Evolutionary conservation across 2,888 invertebrate genomes (phyloP).

Genomic region (Dendrolimus pini): DNA sequence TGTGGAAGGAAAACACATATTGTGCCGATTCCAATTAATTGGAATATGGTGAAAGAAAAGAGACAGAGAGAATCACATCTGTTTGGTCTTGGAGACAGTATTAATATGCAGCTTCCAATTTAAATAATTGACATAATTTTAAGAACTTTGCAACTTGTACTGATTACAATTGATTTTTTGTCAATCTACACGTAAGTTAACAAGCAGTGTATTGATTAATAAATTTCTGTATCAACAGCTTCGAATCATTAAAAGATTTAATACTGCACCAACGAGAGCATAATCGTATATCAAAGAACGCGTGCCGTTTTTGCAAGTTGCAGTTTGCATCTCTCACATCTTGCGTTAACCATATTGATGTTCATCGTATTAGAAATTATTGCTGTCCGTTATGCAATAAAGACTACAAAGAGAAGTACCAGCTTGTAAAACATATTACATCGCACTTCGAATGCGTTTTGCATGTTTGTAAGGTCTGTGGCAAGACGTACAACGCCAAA

Average conservation of each 20-base stretch:
- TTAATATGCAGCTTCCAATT: too few species aligned
- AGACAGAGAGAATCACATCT: too few species aligned
- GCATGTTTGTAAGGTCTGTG: conserved; percentile 70
- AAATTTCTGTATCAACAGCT: conserved; percentile 28
- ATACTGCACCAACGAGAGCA: conserved; percentile 43
- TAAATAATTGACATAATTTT: too few species aligned
- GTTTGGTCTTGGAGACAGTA: too few species aligned
- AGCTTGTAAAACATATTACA: conserved; percentile 45
- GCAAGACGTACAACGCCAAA: conserved; percentile 54
- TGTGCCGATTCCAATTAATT: too few species aligned
- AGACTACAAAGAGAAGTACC: conserved; percentile 66
- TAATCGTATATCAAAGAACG: conserved; percentile 23
- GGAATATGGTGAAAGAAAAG: too few species aligned
- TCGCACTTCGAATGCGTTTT: conserved; percentile 48
- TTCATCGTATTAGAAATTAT: conserved; percentile 44
- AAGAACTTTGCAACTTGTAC: too few species aligned
- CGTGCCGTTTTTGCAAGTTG: conserved; percentile 54
- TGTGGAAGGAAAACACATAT: too few species aligned
- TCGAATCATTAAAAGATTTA: conserved; percentile 41
- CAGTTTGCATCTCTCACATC: conserved; percentile 38
- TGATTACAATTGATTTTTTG: too few species aligned
- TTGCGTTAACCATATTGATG: conserved; percentile 44
- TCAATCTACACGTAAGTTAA: too few species aligned
- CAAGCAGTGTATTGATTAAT: too few species aligned
- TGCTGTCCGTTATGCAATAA: conserved; percentile 77